Evolutionary conservation across 2,113 vertebrate genomes (phyloP).

Genomic region (Pachypanchax playfairii): DNA sequence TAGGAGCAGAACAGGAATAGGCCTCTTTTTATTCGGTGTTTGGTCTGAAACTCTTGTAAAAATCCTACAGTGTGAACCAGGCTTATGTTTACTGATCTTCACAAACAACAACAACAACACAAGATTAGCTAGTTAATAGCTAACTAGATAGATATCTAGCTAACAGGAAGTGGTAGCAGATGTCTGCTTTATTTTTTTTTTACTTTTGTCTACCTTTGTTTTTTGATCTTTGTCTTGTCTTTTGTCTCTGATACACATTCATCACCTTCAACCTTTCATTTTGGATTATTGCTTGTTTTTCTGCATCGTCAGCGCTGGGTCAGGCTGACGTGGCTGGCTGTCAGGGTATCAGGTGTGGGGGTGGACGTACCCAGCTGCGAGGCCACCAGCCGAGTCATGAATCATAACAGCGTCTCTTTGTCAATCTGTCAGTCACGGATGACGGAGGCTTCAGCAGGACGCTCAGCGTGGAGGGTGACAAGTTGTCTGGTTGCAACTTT

Average conservation of each 20-base stretch:
- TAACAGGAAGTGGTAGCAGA: no score
- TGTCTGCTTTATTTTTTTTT: no score
- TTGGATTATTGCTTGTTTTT: conserved; percentile 29
- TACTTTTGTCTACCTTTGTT: no score
- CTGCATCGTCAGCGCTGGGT: conserved; percentile 21
- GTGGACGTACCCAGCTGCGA: conserved; percentile 75
- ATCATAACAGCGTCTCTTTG: conserved; percentile 67
- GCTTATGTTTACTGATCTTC: no score
- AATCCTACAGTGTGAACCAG: no score
- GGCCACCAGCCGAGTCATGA: conserved; percentile 71
- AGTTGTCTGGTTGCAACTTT: conserved; percentile 41
- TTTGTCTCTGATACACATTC: conserved; percentile 36
- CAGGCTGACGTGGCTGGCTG: conserved; percentile 51
- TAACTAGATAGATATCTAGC: no score
- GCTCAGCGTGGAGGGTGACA: conserved; percentile 39
- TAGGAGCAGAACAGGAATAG: no score
- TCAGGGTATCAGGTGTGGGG: conserved; percentile 74
- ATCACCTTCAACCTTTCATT: conserved; percentile 7
- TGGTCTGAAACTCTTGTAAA: no score
- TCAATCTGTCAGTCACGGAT: conserved; percentile 77
- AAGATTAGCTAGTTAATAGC: no score
- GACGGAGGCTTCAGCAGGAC: conserved; percentile 71
- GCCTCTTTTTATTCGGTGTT: no score
- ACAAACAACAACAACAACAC: no score
- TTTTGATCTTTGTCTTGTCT: no score